Conservation (phyloP, 1,140 invertebrate genomes). For the Cheumatopsyche charites region DNA sequence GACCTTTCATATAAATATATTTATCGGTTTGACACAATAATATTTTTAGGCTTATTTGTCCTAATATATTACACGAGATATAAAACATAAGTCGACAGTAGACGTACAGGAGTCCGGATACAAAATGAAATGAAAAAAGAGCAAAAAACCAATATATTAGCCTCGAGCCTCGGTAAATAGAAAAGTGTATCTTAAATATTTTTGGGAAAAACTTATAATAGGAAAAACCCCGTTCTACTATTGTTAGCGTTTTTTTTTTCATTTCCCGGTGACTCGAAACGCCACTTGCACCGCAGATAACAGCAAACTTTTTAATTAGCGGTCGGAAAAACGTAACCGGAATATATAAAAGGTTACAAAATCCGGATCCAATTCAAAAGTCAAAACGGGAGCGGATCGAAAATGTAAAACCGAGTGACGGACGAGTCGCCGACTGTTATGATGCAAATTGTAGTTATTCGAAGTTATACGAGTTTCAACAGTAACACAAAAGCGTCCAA, state of each 20-base stretch:
- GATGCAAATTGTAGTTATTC: not conserved
- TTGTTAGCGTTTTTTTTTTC: constrained; percentile 6
- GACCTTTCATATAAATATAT: too few species aligned
- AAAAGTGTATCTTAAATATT: not conserved
- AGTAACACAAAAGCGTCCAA: too few species aligned
- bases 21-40: too few species aligned
- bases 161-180: constrained; percentile 1
- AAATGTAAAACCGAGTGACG: not conserved
- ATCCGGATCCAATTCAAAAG: not conserved
- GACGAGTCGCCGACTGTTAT: not conserved
- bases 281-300: not conserved
- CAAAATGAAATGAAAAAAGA: not conserved
- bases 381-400: not conserved
- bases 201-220: constrained; percentile 9
- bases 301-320: constrained; percentile 18
- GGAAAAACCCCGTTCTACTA: not conserved
- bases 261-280: not conserved
- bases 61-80: too few species aligned
- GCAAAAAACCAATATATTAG: not conserved
- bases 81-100: not conserved
- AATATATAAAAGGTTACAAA: not conserved
- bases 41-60: too few species aligned
- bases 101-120: not conserved
- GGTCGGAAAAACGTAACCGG: not conserved
- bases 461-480: not conserved